phyloP scores from a whole-genome alignment of 2,113 vertebrate species.

The Gasterosteus nipponicus region DNA sequence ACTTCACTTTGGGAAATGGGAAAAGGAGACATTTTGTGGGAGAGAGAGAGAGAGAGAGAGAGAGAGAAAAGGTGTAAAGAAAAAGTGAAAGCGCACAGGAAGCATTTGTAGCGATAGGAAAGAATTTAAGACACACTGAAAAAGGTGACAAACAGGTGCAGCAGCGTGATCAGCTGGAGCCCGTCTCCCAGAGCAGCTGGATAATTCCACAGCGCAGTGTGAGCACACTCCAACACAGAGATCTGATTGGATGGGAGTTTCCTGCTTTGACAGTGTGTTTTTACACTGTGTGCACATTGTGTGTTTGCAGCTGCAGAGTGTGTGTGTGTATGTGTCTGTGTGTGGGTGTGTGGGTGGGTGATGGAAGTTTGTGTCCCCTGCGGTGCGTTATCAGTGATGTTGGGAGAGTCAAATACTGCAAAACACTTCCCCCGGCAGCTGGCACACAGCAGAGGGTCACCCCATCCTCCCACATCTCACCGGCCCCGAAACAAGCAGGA shows the following conservation, averaged over 20 bases:
- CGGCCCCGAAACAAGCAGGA: not conserved
- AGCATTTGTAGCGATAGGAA: not conserved
- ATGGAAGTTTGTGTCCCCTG: not conserved
- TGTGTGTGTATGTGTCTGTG: not conserved
- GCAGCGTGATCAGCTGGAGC: slow-evolving; percentile 6
- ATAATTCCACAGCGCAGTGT: slow-evolving; percentile 32
- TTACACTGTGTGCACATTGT: not conserved
- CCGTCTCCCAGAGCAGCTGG: slow-evolving; percentile 41
- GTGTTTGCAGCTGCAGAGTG: not conserved
- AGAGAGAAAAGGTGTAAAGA: not conserved
- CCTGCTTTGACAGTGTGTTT: not conserved
- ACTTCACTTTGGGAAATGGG: not conserved
- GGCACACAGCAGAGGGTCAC: not conserved
- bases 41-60: not conserved
- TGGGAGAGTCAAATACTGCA: slow-evolving; percentile 4
- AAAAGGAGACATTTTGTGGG: not conserved
- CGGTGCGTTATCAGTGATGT: not conserved
- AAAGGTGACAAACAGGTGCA: not conserved
- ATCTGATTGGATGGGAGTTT: slow-evolving; percentile 42
- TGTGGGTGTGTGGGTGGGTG: not conserved
- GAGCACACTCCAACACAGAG: slow-evolving; percentile 29
- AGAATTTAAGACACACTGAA: slow-evolving; percentile 1
- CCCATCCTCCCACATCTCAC: not conserved
- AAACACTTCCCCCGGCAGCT: slow-evolving; percentile 9
- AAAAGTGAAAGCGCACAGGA: not conserved